Percentiles rank a stretch among this genome's conserved stretches.
These are phyloP conservation scores for Ophioninae sp. DNA, from an alignment of 2,888 invertebrate species.

Conservation along the genomic window DNA sequence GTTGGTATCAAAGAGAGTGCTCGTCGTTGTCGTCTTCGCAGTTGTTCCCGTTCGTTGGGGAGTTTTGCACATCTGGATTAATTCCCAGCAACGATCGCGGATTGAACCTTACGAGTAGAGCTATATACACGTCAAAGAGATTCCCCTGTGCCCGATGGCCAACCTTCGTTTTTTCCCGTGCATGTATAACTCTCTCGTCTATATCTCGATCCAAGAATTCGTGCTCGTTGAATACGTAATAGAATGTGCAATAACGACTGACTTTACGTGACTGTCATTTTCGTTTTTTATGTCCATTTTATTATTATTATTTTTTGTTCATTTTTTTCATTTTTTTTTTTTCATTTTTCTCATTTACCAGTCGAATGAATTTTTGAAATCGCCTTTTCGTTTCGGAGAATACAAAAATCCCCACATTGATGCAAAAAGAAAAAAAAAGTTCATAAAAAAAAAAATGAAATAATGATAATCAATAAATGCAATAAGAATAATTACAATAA, in stretches of 20 bases:
- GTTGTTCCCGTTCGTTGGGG: slow-evolving; percentile 33
- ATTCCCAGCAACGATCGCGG: slow-evolving; percentile 56
- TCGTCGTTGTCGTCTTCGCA: slow-evolving; percentile 29
- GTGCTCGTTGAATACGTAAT: slow-evolving; percentile 59
- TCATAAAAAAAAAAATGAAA: too few relatives aligned
- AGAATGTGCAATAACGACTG: slow-evolving; percentile 51
- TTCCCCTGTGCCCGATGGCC: slow-evolving; percentile 31
- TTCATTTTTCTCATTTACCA: neutral
- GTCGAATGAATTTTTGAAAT: slow-evolving; percentile 1
- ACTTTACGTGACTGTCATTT: slow-evolving; percentile 25
- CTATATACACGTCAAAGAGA: slow-evolving; percentile 15
- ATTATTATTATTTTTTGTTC: neutral
- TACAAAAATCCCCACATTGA: neutral
- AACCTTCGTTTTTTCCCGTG: slow-evolving; percentile 35
- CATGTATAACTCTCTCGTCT: slow-evolving; percentile 7
- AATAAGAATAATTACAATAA: too few relatives aligned
- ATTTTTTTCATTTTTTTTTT: neutral
- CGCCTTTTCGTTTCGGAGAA: neutral
- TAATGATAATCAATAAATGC: too few relatives aligned
- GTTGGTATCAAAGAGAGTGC: slow-evolving; percentile 33
- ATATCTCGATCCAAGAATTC: slow-evolving; percentile 49
- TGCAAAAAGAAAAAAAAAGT: too few relatives aligned
- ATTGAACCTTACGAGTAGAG: slow-evolving; percentile 30
- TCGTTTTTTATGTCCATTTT: neutral
- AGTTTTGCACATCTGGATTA: slow-evolving; percentile 61